A percentile compares a stretch with the other conserved stretches of the same genome.
Conservation (phyloP, 1,140 invertebrate species). For the Drosophila ambigua region DNA sequence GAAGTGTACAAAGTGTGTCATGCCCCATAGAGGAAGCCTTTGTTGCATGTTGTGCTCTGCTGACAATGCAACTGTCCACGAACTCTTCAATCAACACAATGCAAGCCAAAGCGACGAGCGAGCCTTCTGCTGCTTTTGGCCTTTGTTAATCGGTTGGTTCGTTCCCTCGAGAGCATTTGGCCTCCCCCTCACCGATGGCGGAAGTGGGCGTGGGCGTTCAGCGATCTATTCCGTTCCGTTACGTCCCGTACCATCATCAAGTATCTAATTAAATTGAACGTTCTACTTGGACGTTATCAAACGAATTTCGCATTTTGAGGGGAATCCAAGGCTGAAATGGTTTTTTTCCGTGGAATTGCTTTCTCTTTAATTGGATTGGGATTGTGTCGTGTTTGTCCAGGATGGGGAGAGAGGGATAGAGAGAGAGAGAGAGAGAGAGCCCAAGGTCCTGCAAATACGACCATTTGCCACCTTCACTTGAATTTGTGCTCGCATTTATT, state of each 20-base stretch:
- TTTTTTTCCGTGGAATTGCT: constrained; percentile 60
- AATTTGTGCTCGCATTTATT: constrained; percentile 56
- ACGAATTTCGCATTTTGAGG: constrained; percentile 37
- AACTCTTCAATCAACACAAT: constrained; percentile 50
- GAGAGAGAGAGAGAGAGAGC: too few species aligned
- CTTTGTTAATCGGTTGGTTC: constrained; percentile 55
- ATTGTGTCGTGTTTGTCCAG: constrained; percentile 38
- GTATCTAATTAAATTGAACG: constrained; percentile 73
- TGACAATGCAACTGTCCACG: constrained; percentile 66
- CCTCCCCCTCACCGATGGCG: constrained; percentile 6
- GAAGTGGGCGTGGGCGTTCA: neutral
- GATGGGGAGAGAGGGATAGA: neutral
- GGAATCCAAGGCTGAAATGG: constrained; percentile 42
- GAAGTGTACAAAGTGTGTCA: constrained; percentile 57
- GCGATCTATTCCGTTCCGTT: neutral
- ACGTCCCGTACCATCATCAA: constrained; percentile 4
- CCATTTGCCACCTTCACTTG: constrained; percentile 41
- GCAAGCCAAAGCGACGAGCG: constrained; percentile 34
- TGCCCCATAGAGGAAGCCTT: constrained; percentile 20
- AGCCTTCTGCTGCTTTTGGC: constrained; percentile 33
- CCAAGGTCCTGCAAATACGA: constrained; percentile 43
- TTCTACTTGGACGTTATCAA: constrained; percentile 56
- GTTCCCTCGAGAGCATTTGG: constrained; percentile 30
- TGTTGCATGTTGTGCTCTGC: constrained; percentile 49
- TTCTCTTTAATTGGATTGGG: constrained; percentile 75